Conservation (phyloP, 2,113 vertebrate species). For the Amia ocellicauda region DNA sequence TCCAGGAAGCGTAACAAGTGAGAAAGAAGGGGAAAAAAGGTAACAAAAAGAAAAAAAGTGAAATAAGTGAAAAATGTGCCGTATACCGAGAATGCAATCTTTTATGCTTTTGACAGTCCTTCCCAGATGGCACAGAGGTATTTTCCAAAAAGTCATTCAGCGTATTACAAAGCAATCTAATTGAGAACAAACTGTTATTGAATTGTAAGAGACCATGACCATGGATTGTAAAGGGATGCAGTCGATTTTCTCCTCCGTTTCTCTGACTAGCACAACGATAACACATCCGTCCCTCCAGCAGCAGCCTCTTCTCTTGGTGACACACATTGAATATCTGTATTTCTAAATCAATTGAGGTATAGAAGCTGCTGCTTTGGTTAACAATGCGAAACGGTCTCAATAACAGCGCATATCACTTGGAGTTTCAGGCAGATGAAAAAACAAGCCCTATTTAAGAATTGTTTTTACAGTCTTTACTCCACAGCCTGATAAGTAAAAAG, state of each 20-base stretch:
- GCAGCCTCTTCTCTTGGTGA: slow-evolving; percentile 51
- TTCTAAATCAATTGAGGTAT: no score
- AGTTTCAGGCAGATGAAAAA: no score
- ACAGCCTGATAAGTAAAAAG: no score
- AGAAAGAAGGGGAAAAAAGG: slow-evolving; percentile 20
- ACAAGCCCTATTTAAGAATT: no score
- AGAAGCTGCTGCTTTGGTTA: no score
- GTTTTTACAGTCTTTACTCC: no score
- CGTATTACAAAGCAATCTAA: slow-evolving; percentile 62
- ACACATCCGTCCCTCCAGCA: no score
- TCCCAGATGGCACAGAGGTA: slow-evolving; percentile 50
- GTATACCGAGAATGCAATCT: slow-evolving; percentile 45
- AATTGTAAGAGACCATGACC: slow-evolving; percentile 59
- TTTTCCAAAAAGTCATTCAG: slow-evolving; percentile 55
- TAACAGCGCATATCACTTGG: no score
- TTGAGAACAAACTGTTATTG: slow-evolving; percentile 72
- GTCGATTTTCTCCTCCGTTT: slow-evolving; percentile 26
- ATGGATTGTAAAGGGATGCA: slow-evolving; percentile 33
- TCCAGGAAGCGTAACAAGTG: slow-evolving; percentile 31
- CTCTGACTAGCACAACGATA: slow-evolving; percentile 47
- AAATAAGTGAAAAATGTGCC: slow-evolving; percentile 46
- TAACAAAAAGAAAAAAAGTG: slow-evolving; percentile 24
- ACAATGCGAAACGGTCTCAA: no score
- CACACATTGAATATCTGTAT: no score
- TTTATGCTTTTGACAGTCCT: slow-evolving; percentile 37